Conservation (phyloP, 2,113 vertebrate species). For the Caranx ignobilis region DNA sequence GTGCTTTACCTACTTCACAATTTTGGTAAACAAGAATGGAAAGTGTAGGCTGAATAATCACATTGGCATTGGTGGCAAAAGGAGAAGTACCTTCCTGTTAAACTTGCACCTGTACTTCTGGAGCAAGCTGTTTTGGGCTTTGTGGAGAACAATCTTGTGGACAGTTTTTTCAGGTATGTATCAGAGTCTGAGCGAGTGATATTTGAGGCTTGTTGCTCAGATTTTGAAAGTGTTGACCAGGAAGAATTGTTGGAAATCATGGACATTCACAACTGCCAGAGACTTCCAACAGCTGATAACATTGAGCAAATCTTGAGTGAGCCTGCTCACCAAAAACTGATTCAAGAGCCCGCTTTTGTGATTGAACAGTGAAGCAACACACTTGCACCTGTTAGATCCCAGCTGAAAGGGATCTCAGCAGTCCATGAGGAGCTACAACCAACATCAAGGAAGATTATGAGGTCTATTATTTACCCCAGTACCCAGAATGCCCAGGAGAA, state of each 20-base stretch:
- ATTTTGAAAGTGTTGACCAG: conserved; percentile 46
- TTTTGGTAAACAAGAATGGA: conserved; percentile 57
- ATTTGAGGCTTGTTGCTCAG: conserved; percentile 39
- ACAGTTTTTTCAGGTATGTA: background rate
- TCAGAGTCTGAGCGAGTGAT: conserved; percentile 27
- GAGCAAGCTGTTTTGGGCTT: background rate
- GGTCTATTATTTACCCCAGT: background rate
- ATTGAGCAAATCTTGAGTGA: conserved; percentile 37
- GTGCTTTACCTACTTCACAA: conserved; percentile 32
- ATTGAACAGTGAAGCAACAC: conserved; percentile 35
- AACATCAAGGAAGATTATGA: conserved; percentile 2
- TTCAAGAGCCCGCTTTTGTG: conserved; percentile 41
- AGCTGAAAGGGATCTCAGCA: conserved; percentile 17
- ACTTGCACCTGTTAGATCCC: background rate
- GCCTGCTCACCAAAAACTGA: conserved; percentile 32
- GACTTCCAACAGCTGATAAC: conserved; percentile 31
- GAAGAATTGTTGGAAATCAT: conserved; percentile 46
- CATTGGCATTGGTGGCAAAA: conserved; percentile 35
- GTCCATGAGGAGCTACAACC: background rate
- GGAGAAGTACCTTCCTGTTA: background rate
- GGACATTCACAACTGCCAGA: conserved; percentile 40
- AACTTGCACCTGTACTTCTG: background rate
- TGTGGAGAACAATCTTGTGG: background rate
- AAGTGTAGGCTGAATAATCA: conserved; percentile 36
- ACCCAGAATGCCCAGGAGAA: background rate